Percentiles rank a stretch among this genome's conserved stretches.
These are phyloP conservation scores for Rhinopomastus cyanomelas DNA, from an alignment of 2,113 vertebrate species.

Conservation along the genomic window DNA sequence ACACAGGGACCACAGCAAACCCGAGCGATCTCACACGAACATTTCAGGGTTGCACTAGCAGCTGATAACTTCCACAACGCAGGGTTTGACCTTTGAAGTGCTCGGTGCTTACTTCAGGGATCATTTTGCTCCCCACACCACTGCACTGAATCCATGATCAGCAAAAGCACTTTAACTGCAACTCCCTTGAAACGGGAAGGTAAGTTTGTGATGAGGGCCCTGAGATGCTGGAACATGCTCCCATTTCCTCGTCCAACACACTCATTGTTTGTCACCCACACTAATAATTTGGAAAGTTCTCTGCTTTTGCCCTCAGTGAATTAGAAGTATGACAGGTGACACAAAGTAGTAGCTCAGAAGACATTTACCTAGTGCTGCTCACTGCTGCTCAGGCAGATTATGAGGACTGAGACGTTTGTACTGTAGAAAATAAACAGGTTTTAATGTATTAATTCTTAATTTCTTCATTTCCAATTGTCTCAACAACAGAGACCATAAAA, in stretches of 20 bases:
- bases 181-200: background rate
- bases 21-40: background rate
- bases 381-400: background rate
- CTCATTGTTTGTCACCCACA: background rate
- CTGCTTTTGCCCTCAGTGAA: background rate
- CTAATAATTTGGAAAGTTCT: background rate
- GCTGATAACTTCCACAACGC: background rate
- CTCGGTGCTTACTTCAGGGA: slow-evolving; percentile 36
- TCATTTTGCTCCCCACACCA: background rate
- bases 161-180: slow-evolving; percentile 18
- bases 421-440: background rate
- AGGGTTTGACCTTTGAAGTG: background rate
- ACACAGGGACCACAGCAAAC: background rate
- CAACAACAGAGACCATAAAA: background rate
- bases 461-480: background rate
- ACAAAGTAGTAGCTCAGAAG: background rate
- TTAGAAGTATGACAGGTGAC: background rate
- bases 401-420: background rate
- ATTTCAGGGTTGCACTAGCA: background rate
- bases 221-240: slow-evolving; percentile 1
- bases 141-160: slow-evolving; percentile 7
- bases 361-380: background rate
- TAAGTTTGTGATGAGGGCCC: background rate
- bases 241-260: background rate
- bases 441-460: background rate